Conservation (phyloP, 2,888 invertebrate species). For the Ophraella communa region DNA sequence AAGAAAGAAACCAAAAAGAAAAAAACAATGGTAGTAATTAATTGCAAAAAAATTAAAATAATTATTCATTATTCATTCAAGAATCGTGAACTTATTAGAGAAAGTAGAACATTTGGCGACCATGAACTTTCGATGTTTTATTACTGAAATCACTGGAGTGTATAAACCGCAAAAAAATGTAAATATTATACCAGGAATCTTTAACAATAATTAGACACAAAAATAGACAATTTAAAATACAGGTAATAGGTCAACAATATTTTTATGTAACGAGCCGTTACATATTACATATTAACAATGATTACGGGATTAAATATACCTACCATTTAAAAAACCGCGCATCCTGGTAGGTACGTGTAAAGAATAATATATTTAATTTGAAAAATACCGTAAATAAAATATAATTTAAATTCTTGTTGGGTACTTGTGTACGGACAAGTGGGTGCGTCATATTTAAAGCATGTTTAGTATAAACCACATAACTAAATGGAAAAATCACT, state of each 20-base stretch:
- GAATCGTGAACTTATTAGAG: constrained; percentile 41
- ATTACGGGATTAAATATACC: not conserved
- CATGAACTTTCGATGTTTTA: constrained; percentile 47
- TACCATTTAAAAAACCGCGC: not conserved
- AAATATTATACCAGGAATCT: not conserved
- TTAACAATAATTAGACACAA: not conserved
- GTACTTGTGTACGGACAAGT: not conserved
- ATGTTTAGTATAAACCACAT: constrained; percentile 3
- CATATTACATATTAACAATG: no score
- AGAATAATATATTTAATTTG: not conserved
- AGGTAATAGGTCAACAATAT: no score
- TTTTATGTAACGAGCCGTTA: no score
- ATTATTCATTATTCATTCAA: constrained; percentile 31
- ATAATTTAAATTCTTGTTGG: not conserved
- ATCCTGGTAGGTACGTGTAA: not conserved
- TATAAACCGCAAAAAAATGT: constrained; percentile 7
- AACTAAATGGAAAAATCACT: no score
- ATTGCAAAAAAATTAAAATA: constrained; percentile 7
- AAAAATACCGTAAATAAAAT: not conserved
- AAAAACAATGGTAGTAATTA: constrained; percentile 6
- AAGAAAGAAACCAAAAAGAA: not conserved
- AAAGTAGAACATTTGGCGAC: constrained; percentile 47
- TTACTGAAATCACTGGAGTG: constrained; percentile 15
- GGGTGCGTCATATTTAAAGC: not conserved
- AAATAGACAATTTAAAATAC: no score